phyloP scores from a whole-genome alignment of 2,888 invertebrate genomes.

The Petrophora chlorosata region DNA sequence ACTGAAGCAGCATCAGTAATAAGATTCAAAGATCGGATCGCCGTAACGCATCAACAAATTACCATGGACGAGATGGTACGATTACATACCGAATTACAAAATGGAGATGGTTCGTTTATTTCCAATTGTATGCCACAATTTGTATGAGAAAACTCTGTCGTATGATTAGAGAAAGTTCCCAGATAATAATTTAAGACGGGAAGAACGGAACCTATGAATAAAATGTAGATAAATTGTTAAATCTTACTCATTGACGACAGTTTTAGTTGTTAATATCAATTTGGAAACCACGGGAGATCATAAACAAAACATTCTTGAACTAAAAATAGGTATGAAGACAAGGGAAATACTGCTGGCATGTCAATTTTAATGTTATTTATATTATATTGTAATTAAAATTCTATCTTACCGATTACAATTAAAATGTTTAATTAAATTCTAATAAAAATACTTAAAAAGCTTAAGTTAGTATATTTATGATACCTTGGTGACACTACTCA shows the following conservation, averaged over 20 bases:
- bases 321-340: constrained; percentile 2
- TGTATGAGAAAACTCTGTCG: constrained; percentile 1
- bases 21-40: too few relatives aligned
- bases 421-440: not conserved
- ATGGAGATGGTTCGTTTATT: constrained; percentile 52
- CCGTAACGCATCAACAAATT: constrained; percentile 41
- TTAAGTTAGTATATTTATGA: too few relatives aligned
- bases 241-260: constrained; percentile 18
- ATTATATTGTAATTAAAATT: too few relatives aligned
- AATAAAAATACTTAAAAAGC: too few relatives aligned
- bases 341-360: constrained; percentile 1
- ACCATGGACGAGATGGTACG: constrained; percentile 50
- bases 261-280: constrained; percentile 20
- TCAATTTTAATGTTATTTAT: too few relatives aligned
- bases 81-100: constrained; percentile 64
- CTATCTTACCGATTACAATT: too few relatives aligned
- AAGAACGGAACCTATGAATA: constrained; percentile 17
- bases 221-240: constrained; percentile 18
- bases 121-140: constrained; percentile 43
- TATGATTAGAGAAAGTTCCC: constrained; percentile 5
- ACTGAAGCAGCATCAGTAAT: too few relatives aligned
- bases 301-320: constrained; percentile 13
- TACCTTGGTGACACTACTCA: too few relatives aligned
- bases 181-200: constrained; percentile 1
- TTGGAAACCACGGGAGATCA: constrained; percentile 16